Percentiles rank a stretch among this genome's conserved stretches.
Conservation (phyloP, 2,888 invertebrate species). For the Rhyacophila evoluta region DNA sequence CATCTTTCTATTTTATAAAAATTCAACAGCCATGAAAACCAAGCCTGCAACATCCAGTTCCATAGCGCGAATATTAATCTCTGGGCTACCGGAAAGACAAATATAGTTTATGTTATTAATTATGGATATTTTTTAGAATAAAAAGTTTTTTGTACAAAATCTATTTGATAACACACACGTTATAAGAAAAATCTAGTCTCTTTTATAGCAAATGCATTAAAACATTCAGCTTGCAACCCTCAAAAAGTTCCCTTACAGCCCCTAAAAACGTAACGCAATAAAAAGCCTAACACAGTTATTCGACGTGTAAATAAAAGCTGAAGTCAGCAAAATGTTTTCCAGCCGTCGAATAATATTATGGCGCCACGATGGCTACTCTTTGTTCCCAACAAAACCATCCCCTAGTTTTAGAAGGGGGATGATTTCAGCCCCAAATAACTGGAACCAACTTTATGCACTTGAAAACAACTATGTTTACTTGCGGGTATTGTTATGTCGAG, state of each 20-base stretch:
- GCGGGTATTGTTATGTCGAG: too few relatives aligned
- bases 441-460: constrained; percentile 19
- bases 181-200: not conserved
- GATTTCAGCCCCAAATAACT: not conserved
- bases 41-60: too few relatives aligned
- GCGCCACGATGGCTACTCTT: constrained; percentile 19
- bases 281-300: constrained; percentile 20
- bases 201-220: not conserved
- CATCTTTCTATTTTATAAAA: too few relatives aligned
- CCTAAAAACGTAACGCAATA: constrained; percentile 17
- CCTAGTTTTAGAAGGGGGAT: not conserved
- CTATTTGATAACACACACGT: too few relatives aligned
- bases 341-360: constrained; percentile 22
- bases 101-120: too few relatives aligned
- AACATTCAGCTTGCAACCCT: not conserved
- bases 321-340: constrained; percentile 20
- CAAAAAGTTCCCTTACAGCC: constrained; percentile 15
- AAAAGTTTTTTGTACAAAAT: too few relatives aligned
- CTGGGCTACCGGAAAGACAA: too few relatives aligned
- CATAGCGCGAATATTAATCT: too few relatives aligned
- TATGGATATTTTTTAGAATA: too few relatives aligned
- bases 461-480: not conserved
- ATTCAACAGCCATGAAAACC: too few relatives aligned
- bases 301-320: constrained; percentile 14
- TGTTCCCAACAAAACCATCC: constrained; percentile 24